These are phyloP conservation scores for Andrena praecox DNA, from an alignment of 2,888 invertebrate genomes.

Conservation along the genomic window DNA sequence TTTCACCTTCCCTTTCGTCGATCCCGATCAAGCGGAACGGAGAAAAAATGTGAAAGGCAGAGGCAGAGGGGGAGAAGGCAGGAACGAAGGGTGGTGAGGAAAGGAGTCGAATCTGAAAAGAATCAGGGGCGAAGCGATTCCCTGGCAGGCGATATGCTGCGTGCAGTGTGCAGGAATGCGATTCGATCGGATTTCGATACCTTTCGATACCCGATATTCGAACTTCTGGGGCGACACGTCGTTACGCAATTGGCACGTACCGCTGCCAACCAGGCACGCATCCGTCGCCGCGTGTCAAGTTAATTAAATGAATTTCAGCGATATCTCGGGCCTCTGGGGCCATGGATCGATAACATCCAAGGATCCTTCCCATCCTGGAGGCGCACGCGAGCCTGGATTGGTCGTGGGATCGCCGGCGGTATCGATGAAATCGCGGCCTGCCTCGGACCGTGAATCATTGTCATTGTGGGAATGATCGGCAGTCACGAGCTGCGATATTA, in stretches of 20 bases:
- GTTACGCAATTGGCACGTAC: conserved; percentile 54
- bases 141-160: conserved; percentile 46
- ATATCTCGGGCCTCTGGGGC: conserved; percentile 1
- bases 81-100: background rate
- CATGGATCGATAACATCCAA: conserved; percentile 34
- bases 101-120: conserved; percentile 1
- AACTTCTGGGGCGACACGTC: conserved; percentile 52
- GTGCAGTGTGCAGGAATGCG: conserved; percentile 55
- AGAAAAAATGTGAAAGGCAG: conserved; percentile 1
- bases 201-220: conserved; percentile 64
- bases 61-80: background rate
- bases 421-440: conserved; percentile 32
- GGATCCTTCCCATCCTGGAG: conserved; percentile 32
- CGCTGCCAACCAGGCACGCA: conserved; percentile 5
- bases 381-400: conserved; percentile 28
- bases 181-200: conserved; percentile 76
- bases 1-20: conserved; percentile 32
- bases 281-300: conserved; percentile 29
- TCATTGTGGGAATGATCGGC: conserved; percentile 55
- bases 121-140: conserved; percentile 17
- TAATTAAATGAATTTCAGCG: conserved; percentile 62
- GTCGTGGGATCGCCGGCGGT: conserved; percentile 30
- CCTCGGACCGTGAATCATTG: conserved; percentile 56
- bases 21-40: conserved; percentile 14
- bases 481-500: conserved; percentile 44